Base-by-base conservation (phyloP, 2,113 vertebrate genomes). In the Bambusicola thoracicus region DNA sequence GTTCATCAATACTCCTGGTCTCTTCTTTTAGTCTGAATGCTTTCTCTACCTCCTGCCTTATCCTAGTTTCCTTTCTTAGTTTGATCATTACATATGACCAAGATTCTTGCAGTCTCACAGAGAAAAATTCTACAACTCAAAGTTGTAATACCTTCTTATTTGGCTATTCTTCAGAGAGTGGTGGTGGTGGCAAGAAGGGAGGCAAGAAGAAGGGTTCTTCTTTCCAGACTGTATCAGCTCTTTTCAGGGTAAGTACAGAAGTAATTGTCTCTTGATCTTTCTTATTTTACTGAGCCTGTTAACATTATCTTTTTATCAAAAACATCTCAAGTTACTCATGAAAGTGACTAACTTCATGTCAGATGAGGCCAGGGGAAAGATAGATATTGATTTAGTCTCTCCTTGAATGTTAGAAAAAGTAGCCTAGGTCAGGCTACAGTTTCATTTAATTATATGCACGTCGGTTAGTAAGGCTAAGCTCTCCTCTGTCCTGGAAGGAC, bases 121-220 rank as follows among this genome's bases (percentile, higher is more conserved):
- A 48, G 10, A 84, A 87, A 69, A 41, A 53, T 0, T 44, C 30
- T 74, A 44, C 12, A n/a, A 51, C 49, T 17, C 24, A 51, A 24
- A 53, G 36, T 36, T 78, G 6, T 59, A 65, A 84, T 63, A 6
- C 2, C 7, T 13, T 67, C 7, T 3, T 16, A n/a, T n/a, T 43
- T 44, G 13, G 11, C 0, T 80, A 3, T 53, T 78, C 4, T 85
- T 85, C 79, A 96, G 95, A 96, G 75, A 74, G 85, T 15, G 55
- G 94, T 79, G 95, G 95, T 15, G 93, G 95, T 12, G 95, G 95
- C 38, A 96, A 96, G 67, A 96, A 96, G n/a, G 94, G 95, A 29
- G 95, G 94, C 70, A 96, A 96, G 75, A 96, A 96, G 85, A 96
- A 96, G 89, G 95, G 92, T 29, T 96, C 95, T 82, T 96, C 95